Evolutionary conservation across 37 sponge, comb jelly and placozoan species (phyloP).

Genomic region (Ianthella basta): DNA sequence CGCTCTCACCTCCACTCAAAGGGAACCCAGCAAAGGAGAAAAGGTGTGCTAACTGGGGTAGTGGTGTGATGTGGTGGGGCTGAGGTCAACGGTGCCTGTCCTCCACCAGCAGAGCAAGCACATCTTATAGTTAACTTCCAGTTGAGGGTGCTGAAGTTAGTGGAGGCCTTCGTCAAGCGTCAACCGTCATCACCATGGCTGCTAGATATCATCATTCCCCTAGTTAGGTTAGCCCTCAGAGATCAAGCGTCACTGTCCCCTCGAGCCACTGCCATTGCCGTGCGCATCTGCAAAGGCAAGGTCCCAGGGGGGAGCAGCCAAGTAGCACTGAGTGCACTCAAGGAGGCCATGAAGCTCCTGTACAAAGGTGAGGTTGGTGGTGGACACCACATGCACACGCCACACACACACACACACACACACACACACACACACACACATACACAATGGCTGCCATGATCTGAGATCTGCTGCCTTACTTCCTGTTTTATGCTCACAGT

Average conservation of each 20-base stretch:
- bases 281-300: not conserved
- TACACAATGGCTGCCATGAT: too few species aligned
- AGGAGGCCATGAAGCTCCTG: too few species aligned
- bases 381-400: too few species aligned
- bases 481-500: too few species aligned
- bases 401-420: too few species aligned
- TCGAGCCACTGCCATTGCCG: not conserved
- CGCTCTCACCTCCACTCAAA: not conserved
- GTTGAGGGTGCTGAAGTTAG: not conserved
- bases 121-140: not conserved
- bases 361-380: too few species aligned
- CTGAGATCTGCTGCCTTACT: too few species aligned
- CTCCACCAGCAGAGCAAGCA: not conserved
- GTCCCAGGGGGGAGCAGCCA: not conserved
- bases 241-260: not conserved
- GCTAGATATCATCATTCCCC: not conserved
- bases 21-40: not conserved
- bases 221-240: not conserved
- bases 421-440: too few species aligned
- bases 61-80: not conserved
- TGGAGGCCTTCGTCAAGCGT: not conserved
- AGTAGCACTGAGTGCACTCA: too few species aligned
- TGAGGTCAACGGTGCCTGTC: too few species aligned
- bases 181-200: not conserved
- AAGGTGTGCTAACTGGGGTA: not conserved